phyloP scores from a whole-genome alignment of 1,140 invertebrate genomes.

The Battus philenor region DNA sequence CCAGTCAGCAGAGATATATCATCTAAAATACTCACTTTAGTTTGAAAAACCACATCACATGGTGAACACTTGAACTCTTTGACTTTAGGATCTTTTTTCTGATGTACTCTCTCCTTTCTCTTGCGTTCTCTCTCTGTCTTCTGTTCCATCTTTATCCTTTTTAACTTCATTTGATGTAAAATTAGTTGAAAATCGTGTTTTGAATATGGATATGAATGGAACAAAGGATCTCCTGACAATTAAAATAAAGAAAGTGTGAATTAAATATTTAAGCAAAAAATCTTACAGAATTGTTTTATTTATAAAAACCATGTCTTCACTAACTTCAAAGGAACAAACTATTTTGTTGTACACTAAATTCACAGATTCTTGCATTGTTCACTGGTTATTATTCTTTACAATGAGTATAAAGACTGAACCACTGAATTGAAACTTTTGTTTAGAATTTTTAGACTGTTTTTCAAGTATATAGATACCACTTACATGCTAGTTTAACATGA shows the following conservation, averaged over 20 bases:
- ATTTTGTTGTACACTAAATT: background rate
- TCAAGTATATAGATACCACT: no score
- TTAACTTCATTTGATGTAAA: slow-evolving; percentile 59
- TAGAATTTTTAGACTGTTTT: no score
- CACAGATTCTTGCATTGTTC: no score
- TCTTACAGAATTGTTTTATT: background rate
- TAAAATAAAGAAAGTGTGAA: background rate
- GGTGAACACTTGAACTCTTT: slow-evolving; percentile 63
- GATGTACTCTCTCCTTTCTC: slow-evolving; percentile 41
- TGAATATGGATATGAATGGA: slow-evolving; percentile 64
- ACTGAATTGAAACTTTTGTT: no score
- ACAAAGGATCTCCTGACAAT: slow-evolving; percentile 43
- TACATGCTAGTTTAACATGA: no score
- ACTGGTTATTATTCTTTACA: no score
- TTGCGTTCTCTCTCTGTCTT: slow-evolving; percentile 36
- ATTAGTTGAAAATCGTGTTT: slow-evolving; percentile 69
- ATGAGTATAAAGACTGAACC: no score
- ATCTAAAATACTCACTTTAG: slow-evolving; percentile 36
- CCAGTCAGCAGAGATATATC: background rate
- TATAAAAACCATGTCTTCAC: background rate
- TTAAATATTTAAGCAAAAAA: background rate
- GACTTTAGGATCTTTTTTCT: slow-evolving; percentile 51
- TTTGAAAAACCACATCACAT: slow-evolving; percentile 56
- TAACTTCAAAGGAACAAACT: background rate
- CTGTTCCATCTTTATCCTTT: slow-evolving; percentile 47